A percentile compares a stretch with the other conserved stretches of the same genome.
Evolutionary conservation across 2,113 vertebrate genomes (phyloP).

Genomic region (Brachionichthys hirsutus): DNA sequence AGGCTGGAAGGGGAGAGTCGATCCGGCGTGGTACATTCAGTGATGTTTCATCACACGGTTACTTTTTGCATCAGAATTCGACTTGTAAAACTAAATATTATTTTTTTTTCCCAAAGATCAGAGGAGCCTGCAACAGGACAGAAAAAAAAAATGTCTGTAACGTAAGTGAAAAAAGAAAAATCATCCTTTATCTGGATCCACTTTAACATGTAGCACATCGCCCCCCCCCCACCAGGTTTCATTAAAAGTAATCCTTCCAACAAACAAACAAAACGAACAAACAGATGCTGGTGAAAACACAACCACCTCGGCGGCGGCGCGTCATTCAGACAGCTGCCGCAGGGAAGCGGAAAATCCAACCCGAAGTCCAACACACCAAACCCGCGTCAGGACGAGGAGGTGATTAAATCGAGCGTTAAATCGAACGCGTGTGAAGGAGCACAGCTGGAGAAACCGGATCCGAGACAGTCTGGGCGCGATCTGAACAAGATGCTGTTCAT

Average conservation of each 20-base stretch:
- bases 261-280: neutral
- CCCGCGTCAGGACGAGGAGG: constrained; percentile 31
- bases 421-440: constrained; percentile 54
- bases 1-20: constrained; percentile 1
- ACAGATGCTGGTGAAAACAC: neutral
- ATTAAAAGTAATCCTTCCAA: neutral
- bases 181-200: no score
- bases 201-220: neutral
- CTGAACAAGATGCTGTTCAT: constrained; percentile 74
- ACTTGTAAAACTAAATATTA: no score
- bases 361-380: constrained; percentile 14
- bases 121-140: no score
- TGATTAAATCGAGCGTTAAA: constrained; percentile 65
- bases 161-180: neutral
- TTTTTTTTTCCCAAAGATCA: no score
- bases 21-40: neutral
- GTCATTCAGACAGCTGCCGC: constrained; percentile 37
- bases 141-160: neutral
- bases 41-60: neutral
- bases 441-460: constrained; percentile 65
- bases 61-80: no score
- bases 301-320: constrained; percentile 1
- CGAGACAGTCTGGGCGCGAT: constrained; percentile 35
- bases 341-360: constrained; percentile 10
- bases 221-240: no score